Base-by-base conservation (phyloP, 2,888 invertebrate species). In the Vesta saturnalis region DNA sequence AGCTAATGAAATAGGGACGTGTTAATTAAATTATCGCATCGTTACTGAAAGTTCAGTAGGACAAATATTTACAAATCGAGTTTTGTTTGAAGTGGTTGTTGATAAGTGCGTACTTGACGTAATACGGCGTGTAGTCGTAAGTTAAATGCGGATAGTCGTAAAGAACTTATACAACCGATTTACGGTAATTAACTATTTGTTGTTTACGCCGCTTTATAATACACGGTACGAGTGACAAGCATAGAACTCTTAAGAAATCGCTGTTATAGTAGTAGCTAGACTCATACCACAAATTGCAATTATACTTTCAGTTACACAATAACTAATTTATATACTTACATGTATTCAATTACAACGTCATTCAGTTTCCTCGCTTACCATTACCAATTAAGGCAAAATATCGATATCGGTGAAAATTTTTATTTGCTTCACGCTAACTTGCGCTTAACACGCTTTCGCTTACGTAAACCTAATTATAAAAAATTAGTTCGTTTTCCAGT, bases 141-240 rank as follows among this genome's bases (percentile, higher is more conserved):
- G 74, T 77, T 77, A 77, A 39, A 79, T 76, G 76, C 77, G 77
- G 74, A 73, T 74, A 77, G 77, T 79, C 78, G 77, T 80, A 78
- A 79, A 79, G 74, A 72, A 71, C 73, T 71, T 62, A 75, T 72
- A 74, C 74, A 77, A 74, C 76, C 78, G 76, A 77, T 78, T 78
- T 77, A 70, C 76, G 75, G 76, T 79, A 79, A 79, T 78, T 79
- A 79, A 78, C 75, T 75, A 77, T 75, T 76, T 76, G 79, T 70
- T 77, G 79, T 70, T 70, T 70, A 64, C 70, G 67, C 70, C 62
- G 30, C n/a, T 64, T 64, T 52, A 54, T 61, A 57, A 39, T n/a
- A 39, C n/a, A n/a, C n/a, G n/a, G 39, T 60, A 52, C 55, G 49
- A 63, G 59, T 63, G 69, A 70, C 69, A 70, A 62, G 63, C 65